A percentile compares a stretch with the other conserved stretches of the same genome.
Evolutionary conservation across 2,888 invertebrate genomes (phyloP).

Genomic region (Masnerella sp.): DNA sequence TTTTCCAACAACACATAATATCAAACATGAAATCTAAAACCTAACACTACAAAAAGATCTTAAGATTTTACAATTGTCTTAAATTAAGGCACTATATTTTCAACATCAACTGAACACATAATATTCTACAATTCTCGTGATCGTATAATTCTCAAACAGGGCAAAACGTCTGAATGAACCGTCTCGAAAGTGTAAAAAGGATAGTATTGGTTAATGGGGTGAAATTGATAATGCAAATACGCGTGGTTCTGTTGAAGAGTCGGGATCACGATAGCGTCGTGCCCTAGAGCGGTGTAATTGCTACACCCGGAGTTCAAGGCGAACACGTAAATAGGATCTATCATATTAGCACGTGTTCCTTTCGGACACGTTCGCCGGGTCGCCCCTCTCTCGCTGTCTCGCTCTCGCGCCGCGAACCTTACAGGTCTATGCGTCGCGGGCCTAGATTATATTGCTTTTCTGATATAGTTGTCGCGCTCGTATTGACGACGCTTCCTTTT

Average conservation of each 20-base stretch:
- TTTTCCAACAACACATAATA: no score
- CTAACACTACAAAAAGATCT: no score
- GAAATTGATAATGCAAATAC: constrained; percentile 56
- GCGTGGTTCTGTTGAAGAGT: constrained; percentile 41
- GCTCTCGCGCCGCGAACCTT: constrained; percentile 26
- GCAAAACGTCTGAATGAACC: no score
- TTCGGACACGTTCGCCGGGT: constrained; percentile 54
- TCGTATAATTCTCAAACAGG: no score
- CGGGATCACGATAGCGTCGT: constrained; percentile 50
- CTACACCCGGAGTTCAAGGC: constrained; percentile 60
- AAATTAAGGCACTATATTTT: no score
- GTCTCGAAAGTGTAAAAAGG: constrained; percentile 27
- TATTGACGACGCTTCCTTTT: no score
- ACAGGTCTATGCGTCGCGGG: constrained; percentile 42
- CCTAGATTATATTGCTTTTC: no score
- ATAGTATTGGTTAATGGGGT: constrained; percentile 28
- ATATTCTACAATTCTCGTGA: no score
- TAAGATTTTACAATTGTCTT: no score
- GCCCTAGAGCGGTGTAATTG: constrained; percentile 57
- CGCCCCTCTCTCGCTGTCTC: constrained; percentile 27
- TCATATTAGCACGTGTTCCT: constrained; percentile 61
- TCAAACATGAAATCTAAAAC: no score
- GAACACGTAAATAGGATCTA: constrained; percentile 60
- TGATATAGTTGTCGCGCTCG: no score
- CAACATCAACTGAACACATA: no score